phyloP scores from a whole-genome alignment of 2,113 vertebrate genomes.

The Solea senegalensis region DNA sequence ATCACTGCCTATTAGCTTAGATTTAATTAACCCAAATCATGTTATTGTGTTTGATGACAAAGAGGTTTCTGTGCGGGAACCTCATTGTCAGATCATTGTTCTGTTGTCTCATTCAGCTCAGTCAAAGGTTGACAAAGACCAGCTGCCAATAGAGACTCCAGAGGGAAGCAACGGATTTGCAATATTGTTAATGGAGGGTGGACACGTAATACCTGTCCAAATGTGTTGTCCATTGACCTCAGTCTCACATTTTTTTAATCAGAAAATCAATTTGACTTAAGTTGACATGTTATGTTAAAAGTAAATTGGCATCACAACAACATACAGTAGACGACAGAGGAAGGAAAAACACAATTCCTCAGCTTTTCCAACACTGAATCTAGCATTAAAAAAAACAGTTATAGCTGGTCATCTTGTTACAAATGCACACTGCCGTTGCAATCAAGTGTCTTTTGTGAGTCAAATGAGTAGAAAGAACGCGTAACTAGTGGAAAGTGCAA shows the following conservation, averaged over 20 bases:
- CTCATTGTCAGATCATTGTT: constrained; percentile 82
- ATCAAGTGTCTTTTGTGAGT: constrained; percentile 49
- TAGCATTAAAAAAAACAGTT: constrained; percentile 17
- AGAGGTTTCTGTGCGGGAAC: constrained; percentile 69
- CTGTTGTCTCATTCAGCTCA: constrained; percentile 70
- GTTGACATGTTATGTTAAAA: not conserved
- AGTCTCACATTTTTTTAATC: constrained; percentile 3
- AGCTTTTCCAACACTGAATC: no score
- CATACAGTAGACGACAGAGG: not conserved
- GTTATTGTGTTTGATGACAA: constrained; percentile 83
- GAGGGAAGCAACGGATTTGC: constrained; percentile 41
- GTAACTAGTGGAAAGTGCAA: constrained; percentile 64
- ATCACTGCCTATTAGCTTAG: constrained; percentile 78
- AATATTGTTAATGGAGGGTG: constrained; percentile 45
- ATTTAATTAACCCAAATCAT: constrained; percentile 82
- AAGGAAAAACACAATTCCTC: not conserved
- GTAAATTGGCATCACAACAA: not conserved
- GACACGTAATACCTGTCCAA: constrained; percentile 47
- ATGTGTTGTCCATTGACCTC: not conserved
- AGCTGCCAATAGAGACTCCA: constrained; percentile 57
- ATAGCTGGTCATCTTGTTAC: constrained; percentile 28
- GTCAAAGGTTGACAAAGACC: constrained; percentile 70
- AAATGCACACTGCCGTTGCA: constrained; percentile 26
- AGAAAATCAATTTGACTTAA: not conserved
- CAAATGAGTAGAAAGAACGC: constrained; percentile 46